Percentiles rank a stretch among this genome's conserved stretches.
phyloP scores from a whole-genome alignment of 2,888 invertebrate genomes.

The Napeogenes inachia region DNA sequence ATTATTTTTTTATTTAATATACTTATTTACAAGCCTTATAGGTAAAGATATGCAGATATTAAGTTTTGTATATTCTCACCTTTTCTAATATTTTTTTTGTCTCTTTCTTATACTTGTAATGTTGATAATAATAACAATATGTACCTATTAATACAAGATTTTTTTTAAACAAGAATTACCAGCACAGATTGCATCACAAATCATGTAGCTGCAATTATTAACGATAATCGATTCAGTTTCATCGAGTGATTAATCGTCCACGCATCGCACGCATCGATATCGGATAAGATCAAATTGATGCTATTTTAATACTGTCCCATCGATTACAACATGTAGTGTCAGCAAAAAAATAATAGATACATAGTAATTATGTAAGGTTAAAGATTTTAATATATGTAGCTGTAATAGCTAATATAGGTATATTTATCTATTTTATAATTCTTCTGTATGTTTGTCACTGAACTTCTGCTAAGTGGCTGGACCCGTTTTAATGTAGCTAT shows the following conservation, averaged over 20 bases:
- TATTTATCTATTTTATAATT: too few species aligned
- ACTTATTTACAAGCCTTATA: too few species aligned
- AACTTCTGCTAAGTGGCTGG: too few species aligned
- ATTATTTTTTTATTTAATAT: too few species aligned
- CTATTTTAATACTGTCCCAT: constrained; percentile 51
- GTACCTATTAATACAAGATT: background rate
- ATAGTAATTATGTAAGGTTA: background rate
- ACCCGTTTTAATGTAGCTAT: too few species aligned
- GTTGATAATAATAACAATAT: background rate
- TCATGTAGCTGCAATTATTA: constrained; percentile 14
- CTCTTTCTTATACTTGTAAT: background rate
- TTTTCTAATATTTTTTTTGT: too few species aligned
- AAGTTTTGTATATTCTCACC: too few species aligned
- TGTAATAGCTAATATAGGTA: too few species aligned
- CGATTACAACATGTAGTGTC: constrained; percentile 37
- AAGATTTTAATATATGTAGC: too few species aligned
- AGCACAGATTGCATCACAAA: constrained; percentile 13
- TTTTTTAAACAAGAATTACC: background rate
- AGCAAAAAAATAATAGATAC: constrained; percentile 6
- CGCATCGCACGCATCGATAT: constrained; percentile 29
- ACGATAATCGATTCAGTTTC: constrained; percentile 31
- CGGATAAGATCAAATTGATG: constrained; percentile 43
- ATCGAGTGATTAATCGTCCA: constrained; percentile 36
- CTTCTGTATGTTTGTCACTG: too few species aligned
- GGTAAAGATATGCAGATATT: too few species aligned